Evolutionary conservation across 2,888 invertebrate species (phyloP), one percentile per base, ranked within the genome.

Genomic region (Tetranychus piercei): DNA sequence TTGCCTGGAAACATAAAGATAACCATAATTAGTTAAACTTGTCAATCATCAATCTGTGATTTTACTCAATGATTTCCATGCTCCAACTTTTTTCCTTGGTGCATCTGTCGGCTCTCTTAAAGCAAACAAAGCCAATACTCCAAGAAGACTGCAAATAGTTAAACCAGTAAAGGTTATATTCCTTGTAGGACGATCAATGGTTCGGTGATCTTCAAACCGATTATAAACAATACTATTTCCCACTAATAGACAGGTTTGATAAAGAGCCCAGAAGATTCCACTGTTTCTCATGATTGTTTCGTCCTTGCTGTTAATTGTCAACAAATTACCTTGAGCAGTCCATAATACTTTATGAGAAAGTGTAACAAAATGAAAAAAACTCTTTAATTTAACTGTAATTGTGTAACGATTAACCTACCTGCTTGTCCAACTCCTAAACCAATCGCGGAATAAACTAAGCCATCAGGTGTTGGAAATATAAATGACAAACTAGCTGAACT

Each of bases 141-240:
- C 90, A 6, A 88, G 83, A 15, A 83, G 79, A 0, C 88, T 89
- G 8, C 91, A 86, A 76, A 79, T 82, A 71, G 80, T 82, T 74
- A 99, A 85, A 0, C 90, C 92, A 74, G 88, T 88, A 82, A 93
- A 93, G 6, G 96, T 90, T 3, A 90, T 83, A 73, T 86, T 87
- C 34, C 94, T 86, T 0, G 90, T 90, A 11, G 85, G 84, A 73
- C 84, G 81, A 78, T 89, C 88, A 67, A 94, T 92, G 74, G 86
- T 85, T 0, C 85, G 86, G 81, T 89, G 87, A 73, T 90, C 90
- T 85, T 88, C 88, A 84, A 99, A 94, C 82, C 90, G 88, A 82
- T 91, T 90, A 84, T 88, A 95, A 43, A 96, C 93, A 84, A 95
- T 96, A 45, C 94, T 85, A 81, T 97, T 99, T 74, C 97, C 97